Conservation (phyloP, 1,140 invertebrate species). For the Ceratoteleas bidentatus region DNA sequence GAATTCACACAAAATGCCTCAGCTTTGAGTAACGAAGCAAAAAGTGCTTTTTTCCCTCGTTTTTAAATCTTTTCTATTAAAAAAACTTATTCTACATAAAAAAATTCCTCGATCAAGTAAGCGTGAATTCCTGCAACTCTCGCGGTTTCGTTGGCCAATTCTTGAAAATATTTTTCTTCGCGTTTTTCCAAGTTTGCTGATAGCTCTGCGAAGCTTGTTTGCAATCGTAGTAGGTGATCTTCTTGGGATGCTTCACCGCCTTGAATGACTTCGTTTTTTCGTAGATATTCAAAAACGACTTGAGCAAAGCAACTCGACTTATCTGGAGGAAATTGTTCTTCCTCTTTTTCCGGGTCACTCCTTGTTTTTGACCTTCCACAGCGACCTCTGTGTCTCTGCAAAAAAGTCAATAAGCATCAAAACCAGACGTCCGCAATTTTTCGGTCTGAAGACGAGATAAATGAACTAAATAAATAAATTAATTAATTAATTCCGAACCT, state of each 20-base stretch:
- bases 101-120: no score
- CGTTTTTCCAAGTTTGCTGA: conserved; percentile 70
- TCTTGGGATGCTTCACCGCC: conserved; percentile 72
- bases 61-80: no score
- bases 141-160: conserved; percentile 73
- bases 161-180: conserved; percentile 64
- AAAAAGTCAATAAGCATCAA: no score
- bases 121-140: conserved; percentile 68
- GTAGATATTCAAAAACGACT: conserved; percentile 81
- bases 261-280: conserved; percentile 4
- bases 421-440: no score
- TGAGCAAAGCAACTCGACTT: conserved; percentile 85
- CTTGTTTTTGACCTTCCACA: conserved; percentile 90
- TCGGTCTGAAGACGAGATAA: no score
- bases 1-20: no score
- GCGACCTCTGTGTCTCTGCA: conserved; percentile 86
- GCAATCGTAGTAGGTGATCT: conserved; percentile 73
- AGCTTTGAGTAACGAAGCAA: no score
- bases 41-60: conserved; percentile 6
- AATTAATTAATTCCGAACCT: conserved; percentile 58
- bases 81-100: no score
- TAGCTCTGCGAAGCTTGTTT: conserved; percentile 74
- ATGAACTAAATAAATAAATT: no score
- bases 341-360: conserved; percentile 90
- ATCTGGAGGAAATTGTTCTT: conserved; percentile 82